Evolutionary conservation across 2,888 invertebrate species (phyloP).

Genomic region (Malacosoma neustria): DNA sequence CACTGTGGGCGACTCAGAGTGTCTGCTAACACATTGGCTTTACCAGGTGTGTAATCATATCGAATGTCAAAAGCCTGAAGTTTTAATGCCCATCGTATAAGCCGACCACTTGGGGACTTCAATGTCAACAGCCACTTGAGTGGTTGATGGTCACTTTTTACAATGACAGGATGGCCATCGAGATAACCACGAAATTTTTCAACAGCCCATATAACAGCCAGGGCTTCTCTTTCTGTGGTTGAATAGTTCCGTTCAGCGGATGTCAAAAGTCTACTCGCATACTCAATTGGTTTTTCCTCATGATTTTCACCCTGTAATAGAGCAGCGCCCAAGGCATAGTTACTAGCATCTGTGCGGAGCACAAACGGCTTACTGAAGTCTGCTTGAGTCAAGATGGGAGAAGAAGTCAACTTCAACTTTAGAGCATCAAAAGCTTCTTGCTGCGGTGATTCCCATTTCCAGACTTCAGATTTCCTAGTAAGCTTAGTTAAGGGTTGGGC

Average conservation of each 20-base stretch:
- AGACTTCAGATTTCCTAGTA: constrained; percentile 20
- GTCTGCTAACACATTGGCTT: constrained; percentile 1
- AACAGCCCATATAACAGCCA: constrained; percentile 13
- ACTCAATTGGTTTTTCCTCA: constrained; percentile 3
- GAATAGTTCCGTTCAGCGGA: constrained; percentile 5
- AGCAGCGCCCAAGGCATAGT: constrained; percentile 1
- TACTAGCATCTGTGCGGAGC: constrained; percentile 2
- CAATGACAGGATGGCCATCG: background rate
- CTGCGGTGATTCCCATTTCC: constrained; percentile 20
- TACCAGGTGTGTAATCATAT: constrained; percentile 3
- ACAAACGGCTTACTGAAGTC: constrained; percentile 1
- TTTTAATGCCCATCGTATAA: constrained; percentile 42
- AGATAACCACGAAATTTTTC: constrained; percentile 22
- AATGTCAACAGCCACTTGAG: constrained; percentile 38
- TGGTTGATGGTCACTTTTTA: constrained; percentile 41
- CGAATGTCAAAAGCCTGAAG: constrained; percentile 1
- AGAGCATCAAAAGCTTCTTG: constrained; percentile 11
- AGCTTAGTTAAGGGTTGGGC: constrained; percentile 22
- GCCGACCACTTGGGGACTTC: constrained; percentile 35
- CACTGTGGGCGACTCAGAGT: no score
- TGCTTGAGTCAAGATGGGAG: constrained; percentile 9
- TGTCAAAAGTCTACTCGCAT: constrained; percentile 2
- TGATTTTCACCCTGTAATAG: constrained; percentile 11
- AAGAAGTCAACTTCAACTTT: constrained; percentile 12
- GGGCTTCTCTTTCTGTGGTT: constrained; percentile 10